Conservation (phyloP, 2,113 vertebrate species). For the Pristiophorus japonicus region DNA sequence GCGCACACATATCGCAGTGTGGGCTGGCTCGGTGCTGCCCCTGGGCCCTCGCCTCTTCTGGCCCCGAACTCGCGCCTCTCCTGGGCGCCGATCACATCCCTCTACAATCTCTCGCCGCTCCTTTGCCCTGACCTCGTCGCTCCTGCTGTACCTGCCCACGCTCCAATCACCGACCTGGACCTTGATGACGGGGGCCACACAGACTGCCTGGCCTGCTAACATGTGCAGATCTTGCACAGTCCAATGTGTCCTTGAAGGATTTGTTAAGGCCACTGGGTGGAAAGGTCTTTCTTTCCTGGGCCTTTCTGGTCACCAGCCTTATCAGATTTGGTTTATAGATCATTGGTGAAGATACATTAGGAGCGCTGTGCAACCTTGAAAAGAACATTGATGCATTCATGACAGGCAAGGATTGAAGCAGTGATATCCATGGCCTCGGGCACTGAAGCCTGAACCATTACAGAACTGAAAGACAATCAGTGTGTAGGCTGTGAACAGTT, state of each 20-base stretch:
- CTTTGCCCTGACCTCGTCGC: too few species aligned
- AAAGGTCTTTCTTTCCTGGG: not conserved
- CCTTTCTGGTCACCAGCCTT: not conserved
- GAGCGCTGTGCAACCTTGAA: not conserved
- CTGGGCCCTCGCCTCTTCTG: too few species aligned
- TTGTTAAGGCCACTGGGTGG: not conserved
- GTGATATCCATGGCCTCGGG: slow-evolving; percentile 18
- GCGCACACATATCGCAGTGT: too few species aligned
- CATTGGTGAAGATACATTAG: not conserved
- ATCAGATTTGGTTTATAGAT: not conserved
- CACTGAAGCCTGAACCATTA: not conserved
- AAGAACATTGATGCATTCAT: slow-evolving; percentile 4
- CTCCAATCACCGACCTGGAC: too few species aligned
- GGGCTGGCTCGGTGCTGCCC: too few species aligned
- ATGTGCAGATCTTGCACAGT: too few species aligned
- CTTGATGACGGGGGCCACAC: too few species aligned
- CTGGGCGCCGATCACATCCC: too few species aligned
- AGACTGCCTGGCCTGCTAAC: not conserved
- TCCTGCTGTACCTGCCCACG: too few species aligned
- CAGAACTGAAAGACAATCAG: slow-evolving; percentile 24
- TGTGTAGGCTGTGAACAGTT: slow-evolving; percentile 20
- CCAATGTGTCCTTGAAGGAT: not conserved
- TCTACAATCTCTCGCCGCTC: too few species aligned
- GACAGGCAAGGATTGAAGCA: slow-evolving; percentile 25
- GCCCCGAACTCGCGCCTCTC: too few species aligned